Percentiles rank a stretch among this genome's conserved stretches.
Conservation (phyloP, 2,113 vertebrate species). For the Meles meles region DNA sequence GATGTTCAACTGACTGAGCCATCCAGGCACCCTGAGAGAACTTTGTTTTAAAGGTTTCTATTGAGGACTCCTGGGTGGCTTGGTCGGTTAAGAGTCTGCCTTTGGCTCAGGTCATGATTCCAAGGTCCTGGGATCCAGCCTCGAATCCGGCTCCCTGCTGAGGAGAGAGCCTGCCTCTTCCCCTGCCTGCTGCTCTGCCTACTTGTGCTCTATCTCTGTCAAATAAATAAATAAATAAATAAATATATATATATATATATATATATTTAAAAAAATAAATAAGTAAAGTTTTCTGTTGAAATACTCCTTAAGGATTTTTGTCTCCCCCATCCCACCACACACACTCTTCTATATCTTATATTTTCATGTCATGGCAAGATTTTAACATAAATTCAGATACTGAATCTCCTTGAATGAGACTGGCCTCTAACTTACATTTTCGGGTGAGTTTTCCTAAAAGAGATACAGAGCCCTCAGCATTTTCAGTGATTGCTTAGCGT, state of each 20-base stretch:
- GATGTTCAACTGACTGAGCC: background rate
- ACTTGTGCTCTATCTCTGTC: no score
- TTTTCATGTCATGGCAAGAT: background rate
- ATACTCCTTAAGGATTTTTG: slow-evolving; percentile 10
- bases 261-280: background rate
- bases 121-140: no score
- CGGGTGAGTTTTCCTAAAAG: background rate
- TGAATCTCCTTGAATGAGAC: slow-evolving; percentile 21
- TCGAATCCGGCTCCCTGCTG: no score
- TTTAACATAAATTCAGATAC: slow-evolving; percentile 29
- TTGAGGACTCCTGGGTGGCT: background rate
- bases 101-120: no score
- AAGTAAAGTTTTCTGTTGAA: background rate
- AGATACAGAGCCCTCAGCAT: background rate
- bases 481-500: background rate
- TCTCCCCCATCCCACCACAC: background rate
- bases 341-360: background rate
- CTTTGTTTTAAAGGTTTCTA: background rate
- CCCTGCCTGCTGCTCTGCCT: no score
- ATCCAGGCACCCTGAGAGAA: background rate
- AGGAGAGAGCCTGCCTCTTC: no score
- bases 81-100: no score
- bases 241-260: no score
- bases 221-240: no score
- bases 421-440: background rate